Evolutionary conservation across 2,113 vertebrate genomes (phyloP).

Genomic region (Cebidichthys violaceus): DNA sequence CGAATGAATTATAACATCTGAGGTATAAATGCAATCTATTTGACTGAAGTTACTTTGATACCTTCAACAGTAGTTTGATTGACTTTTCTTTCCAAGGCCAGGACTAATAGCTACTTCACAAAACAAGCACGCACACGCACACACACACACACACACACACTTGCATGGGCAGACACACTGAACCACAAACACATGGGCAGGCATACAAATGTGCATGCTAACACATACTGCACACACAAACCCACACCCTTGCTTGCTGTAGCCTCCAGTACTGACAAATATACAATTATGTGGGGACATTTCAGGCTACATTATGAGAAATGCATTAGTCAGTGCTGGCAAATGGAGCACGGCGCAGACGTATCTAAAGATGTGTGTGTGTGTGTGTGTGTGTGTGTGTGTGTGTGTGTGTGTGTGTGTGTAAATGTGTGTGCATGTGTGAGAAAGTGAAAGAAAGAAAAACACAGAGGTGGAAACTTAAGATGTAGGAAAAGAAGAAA

Average conservation of each 20-base stretch:
- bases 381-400: constrained; percentile 6
- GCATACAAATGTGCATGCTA: constrained; percentile 26
- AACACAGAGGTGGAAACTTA: neutral
- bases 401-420: neutral
- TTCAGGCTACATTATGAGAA: constrained; percentile 59
- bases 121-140: constrained; percentile 21
- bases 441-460: constrained; percentile 3
- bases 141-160: neutral
- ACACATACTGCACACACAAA: constrained; percentile 27
- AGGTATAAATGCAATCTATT: constrained; percentile 47
- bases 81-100: constrained; percentile 46
- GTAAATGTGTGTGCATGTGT: neutral
- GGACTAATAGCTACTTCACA: constrained; percentile 53
- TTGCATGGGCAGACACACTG: constrained; percentile 15
- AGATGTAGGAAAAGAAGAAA: neutral
- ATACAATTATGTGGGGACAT: constrained; percentile 44
- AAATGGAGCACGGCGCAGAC: constrained; percentile 37
- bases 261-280: constrained; percentile 36
- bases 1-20: constrained; percentile 45
- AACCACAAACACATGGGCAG: constrained; percentile 23
- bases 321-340: constrained; percentile 58
- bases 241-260: constrained; percentile 42
- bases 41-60: constrained; percentile 50
- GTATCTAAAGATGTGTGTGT: neutral
- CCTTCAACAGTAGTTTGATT: constrained; percentile 55